Evolutionary conservation across 2,797 vertebrate genomes (phyloP).

Genomic region (Pseudochaenichthys georgianus): DNA sequence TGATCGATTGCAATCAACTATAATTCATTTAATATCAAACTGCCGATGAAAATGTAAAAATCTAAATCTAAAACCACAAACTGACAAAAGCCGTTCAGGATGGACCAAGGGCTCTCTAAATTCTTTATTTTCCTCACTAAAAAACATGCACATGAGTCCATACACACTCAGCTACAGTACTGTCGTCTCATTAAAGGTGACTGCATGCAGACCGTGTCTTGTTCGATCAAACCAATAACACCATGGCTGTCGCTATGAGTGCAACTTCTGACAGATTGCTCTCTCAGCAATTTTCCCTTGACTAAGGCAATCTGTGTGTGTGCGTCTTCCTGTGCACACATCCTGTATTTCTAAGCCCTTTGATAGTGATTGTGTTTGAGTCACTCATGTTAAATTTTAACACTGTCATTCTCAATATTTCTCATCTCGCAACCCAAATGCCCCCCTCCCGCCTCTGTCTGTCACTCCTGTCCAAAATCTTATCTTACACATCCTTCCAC

Average conservation of each 20-base stretch:
- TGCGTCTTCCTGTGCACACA: not conserved
- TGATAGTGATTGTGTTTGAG: slow-evolving; percentile 62
- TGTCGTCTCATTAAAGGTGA: slow-evolving; percentile 54
- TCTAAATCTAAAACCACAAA: slow-evolving; percentile 5
- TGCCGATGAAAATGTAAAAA: slow-evolving; percentile 1
- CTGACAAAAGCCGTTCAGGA: slow-evolving; percentile 21
- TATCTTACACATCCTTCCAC: slow-evolving; percentile 4
- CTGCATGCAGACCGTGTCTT: slow-evolving; percentile 51
- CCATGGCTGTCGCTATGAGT: slow-evolving; percentile 30
- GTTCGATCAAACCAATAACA: slow-evolving; percentile 54
- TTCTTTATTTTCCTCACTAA: not conserved
- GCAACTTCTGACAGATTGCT: slow-evolving; percentile 65
- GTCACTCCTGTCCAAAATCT: slow-evolving; percentile 33
- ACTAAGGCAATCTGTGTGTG: slow-evolving; percentile 24
- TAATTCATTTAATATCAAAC: not conserved
- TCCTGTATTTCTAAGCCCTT: slow-evolving; percentile 40
- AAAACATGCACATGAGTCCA: not conserved
- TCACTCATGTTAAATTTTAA: slow-evolving; percentile 68
- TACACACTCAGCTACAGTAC: slow-evolving; percentile 12
- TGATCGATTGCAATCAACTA: not conserved
- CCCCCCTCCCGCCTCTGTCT: not conserved
- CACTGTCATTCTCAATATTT: slow-evolving; percentile 66
- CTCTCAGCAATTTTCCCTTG: slow-evolving; percentile 64
- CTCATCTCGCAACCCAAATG: slow-evolving; percentile 27
- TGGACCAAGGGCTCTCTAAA: slow-evolving; percentile 8